Base-by-base conservation (phyloP, 1,140 invertebrate genomes). In the Rhagoletis zephyria region DNA sequence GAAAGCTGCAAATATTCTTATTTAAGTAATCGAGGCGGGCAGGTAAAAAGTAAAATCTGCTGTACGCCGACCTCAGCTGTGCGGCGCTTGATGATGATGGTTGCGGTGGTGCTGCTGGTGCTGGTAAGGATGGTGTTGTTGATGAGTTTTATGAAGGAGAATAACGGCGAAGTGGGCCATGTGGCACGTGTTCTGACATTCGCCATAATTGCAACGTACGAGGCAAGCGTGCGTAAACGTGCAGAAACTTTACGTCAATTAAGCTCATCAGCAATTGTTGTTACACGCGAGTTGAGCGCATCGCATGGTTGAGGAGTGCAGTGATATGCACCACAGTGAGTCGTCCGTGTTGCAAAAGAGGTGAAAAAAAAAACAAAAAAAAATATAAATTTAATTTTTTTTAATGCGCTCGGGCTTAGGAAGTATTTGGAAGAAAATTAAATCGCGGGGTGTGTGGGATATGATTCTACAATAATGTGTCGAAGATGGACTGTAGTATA, bases 161-260 rank as follows among this genome's bases (percentile, higher is more conserved):
- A 56, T 0, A 56, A 56, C 51, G 51, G 51, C 51, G 51, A 56
- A 56, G 5, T 56, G 51, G 1, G 51, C 1, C 51, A 56, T 56
- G 51, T 56, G 51, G 51, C 2, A 56, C 51, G 61, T 63, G 4
- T 14, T 63, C 61, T 16, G 16, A 16, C 48, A 14, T 81, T 81
- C 74, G 74, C 70, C 42, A 81, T 81, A 81, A 81, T 81, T 81
- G 74, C 74, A 81, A 81, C 19, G 74, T 81, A 81, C 74, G 74
- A 81, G 48, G 74, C 74, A 51, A 81, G 19, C 74, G 74, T 81
- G 74, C 74, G 74, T 81, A 81, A 81, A 81, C 51, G 74, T 81
- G 74, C 74, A 81, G 74, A 81, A 81, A 81, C 48, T 81, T 81
- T 81, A 56, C 74, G 74, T 81, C 74, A 81, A 81, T 81, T 81